Evolutionary conservation across 2,113 vertebrate species (phyloP).

Genomic region (Dolichotis patagonum): DNA sequence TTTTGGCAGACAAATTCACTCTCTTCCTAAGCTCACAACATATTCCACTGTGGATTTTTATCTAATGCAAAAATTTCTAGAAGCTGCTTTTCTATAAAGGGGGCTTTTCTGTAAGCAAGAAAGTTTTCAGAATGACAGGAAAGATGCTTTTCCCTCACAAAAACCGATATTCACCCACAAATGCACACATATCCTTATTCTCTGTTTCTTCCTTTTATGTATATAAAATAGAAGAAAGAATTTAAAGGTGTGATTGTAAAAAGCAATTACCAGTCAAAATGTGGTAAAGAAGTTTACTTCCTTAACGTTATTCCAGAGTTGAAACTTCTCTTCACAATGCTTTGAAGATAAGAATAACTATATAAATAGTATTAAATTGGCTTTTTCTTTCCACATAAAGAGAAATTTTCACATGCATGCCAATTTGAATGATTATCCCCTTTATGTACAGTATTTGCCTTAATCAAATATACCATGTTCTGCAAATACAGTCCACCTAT

Average conservation of each 20-base stretch:
- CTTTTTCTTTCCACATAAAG: conserved; percentile 11
- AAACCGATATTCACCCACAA: neutral
- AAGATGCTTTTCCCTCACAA: neutral
- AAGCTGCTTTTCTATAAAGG: conserved; percentile 15
- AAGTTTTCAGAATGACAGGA: conserved; percentile 4
- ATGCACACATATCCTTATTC: neutral
- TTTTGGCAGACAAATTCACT: neutral
- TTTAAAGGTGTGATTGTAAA: neutral
- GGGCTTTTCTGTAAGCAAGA: neutral
- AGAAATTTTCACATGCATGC: neutral
- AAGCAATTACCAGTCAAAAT: conserved; percentile 1
- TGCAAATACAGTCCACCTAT: neutral
- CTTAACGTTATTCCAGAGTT: neutral
- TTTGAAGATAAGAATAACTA: conserved; percentile 19
- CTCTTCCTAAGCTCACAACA: neutral
- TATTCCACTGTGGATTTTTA: neutral
- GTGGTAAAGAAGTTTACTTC: neutral
- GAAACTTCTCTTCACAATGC: conserved; percentile 1
- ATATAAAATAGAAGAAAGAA: neutral
- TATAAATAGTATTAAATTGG: neutral
- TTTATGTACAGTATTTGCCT: neutral
- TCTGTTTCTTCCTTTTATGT: neutral
- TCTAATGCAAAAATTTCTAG: conserved; percentile 24
- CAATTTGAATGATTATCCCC: neutral
- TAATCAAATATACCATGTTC: neutral